These are phyloP conservation scores for Otolemur crassicaudatus DNA, from an alignment of 2,797 vertebrate species.

Conservation along the genomic window DNA sequence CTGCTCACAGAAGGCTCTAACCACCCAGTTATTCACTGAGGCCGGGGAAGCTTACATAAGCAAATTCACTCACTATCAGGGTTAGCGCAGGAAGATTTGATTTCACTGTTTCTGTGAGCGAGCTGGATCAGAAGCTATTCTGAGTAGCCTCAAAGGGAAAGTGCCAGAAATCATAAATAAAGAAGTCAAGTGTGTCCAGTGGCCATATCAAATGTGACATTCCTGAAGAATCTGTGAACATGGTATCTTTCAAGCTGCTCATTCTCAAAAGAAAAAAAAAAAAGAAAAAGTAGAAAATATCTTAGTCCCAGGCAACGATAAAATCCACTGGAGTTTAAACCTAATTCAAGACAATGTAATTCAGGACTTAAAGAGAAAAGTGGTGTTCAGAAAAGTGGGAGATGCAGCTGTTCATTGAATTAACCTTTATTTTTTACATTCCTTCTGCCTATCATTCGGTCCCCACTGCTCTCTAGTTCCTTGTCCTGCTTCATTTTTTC, in stretches of 20 bases:
- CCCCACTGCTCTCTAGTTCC: not conserved
- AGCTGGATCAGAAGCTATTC: conserved; percentile 78
- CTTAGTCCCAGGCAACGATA: not conserved
- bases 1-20: not conserved
- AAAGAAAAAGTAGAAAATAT: not conserved
- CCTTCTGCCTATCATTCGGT: not conserved
- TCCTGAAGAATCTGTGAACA: conserved; percentile 63
- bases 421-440: not conserved
- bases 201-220: conserved; percentile 73
- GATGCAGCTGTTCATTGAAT: not conserved
- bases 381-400: not conserved
- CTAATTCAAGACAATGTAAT: not conserved
- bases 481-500: not conserved
- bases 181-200: conserved; percentile 63
- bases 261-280: conserved; percentile 1
- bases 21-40: not conserved
- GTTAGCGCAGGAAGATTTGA: conserved; percentile 65
- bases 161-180: conserved; percentile 79
- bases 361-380: not conserved
- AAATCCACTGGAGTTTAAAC: not conserved
- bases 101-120: conserved; percentile 71
- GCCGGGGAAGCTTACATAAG: conserved; percentile 59
- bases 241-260: conserved; percentile 48
- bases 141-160: conserved; percentile 74
- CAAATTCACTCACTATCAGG: not conserved